These are phyloP conservation scores for Dorcus hopei DNA, from an alignment of 2,888 invertebrate genomes.

Conservation along the genomic window DNA sequence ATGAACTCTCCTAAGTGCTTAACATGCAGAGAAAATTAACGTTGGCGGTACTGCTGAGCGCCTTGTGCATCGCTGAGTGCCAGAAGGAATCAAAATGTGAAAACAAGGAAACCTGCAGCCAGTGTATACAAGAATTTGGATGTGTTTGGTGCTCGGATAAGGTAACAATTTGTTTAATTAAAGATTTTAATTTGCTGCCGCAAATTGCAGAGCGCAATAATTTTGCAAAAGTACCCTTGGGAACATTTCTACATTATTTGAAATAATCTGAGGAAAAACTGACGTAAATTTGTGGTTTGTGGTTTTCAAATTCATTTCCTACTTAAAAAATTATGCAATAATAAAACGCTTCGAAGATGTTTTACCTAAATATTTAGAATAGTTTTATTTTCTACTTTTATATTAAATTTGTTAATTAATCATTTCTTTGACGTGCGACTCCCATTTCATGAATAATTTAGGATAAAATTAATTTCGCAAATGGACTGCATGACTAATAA, in stretches of 20 bases:
- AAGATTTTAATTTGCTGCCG: background rate
- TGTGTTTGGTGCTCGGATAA: conserved; percentile 53
- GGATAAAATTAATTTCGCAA: background rate
- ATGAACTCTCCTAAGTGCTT: too few relatives aligned
- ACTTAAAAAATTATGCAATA: too few relatives aligned
- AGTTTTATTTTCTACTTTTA: too few relatives aligned
- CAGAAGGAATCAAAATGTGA: conserved; percentile 16
- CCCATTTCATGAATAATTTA: too few relatives aligned
- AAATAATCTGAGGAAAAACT: background rate
- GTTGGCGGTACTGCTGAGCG: background rate
- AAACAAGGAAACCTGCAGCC: conserved; percentile 38
- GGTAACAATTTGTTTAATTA: conserved; percentile 20
- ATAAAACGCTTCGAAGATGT: too few relatives aligned
- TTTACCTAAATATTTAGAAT: too few relatives aligned
- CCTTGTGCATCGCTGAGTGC: background rate
- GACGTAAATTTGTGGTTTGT: too few relatives aligned
- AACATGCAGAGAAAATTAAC: too few relatives aligned
- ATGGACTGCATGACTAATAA: background rate
- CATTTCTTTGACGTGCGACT: too few relatives aligned
- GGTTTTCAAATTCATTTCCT: too few relatives aligned
- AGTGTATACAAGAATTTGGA: conserved; percentile 48
- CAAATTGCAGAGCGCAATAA: background rate
- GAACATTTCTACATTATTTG: background rate
- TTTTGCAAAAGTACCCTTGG: background rate
- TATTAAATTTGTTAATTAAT: too few relatives aligned